Base-by-base conservation (phyloP, 64 coral and sea anemone genomes). In the Dendrophyllia cribrosa region DNA sequence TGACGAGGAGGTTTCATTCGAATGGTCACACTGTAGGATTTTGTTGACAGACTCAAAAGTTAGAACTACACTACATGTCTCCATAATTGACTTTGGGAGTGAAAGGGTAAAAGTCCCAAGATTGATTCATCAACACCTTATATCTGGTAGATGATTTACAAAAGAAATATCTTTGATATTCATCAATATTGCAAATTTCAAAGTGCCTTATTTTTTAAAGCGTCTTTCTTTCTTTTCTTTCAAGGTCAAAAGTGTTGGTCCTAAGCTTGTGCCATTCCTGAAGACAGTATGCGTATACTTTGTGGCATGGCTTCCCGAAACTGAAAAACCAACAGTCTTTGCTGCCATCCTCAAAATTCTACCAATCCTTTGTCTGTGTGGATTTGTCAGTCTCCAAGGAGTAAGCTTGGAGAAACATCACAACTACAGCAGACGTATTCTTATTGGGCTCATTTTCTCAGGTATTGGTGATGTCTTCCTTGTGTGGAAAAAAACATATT, bases 241-340 rank as follows among this genome's bases (percentile, higher is more conserved):
- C 3, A 51, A 99, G 97, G 44, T 99, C 34, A 99, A 99, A 76
- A 99, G 91, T 77, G 91, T 93, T 75, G 97, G 97, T 14, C 97
- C 97, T 25, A 99, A 99, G 48, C 91, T 99, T 62, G 97, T 99
- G 24, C 97, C 94, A 2, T 99, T 99, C 59, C 49, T 96, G 3
- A 99, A 99, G 60, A 75, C 97, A 44, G 94, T 95, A 0, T 99
- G 97, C 59, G 88, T 99, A 17, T 99, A 99, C 55, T 99, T 96
- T 81, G 97, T 99, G 48, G 97, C 97, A 43, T 90, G 97, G 87
- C 77, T 96, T 59, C 92, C 95, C 51, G 95, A 97, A 64, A 55
- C 58, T n/a, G 81, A 92, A 6, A 93, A 92, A 76, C 96, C 96
- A n/a, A 96, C 96, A 26, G 59, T 99, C n/a, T 99, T 93, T 88